Conservation (phyloP, 2,113 vertebrate genomes). For the Chlamydotis undulata region DNA sequence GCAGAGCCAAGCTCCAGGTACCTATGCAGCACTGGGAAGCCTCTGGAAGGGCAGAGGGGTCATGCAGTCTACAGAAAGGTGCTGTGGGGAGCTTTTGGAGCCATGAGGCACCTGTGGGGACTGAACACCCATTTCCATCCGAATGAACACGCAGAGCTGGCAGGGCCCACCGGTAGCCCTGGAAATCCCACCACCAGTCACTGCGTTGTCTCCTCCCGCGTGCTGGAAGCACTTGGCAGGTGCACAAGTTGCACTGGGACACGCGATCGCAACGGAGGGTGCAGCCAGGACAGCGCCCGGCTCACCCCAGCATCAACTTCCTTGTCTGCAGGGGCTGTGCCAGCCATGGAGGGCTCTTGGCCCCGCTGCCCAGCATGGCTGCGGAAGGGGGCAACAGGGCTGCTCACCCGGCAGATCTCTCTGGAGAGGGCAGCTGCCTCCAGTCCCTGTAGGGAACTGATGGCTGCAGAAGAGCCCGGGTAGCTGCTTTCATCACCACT, state of each 20-base stretch:
- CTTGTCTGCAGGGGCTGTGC: neutral
- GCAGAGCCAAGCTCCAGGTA: neutral
- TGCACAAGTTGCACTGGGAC: neutral
- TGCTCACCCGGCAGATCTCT: neutral
- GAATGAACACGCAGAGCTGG: neutral
- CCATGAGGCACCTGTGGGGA: neutral
- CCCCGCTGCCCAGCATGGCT: accelerated
- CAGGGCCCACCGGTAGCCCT: neutral
- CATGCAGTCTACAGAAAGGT: neutral
- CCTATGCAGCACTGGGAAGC: neutral
- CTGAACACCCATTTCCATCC: neutral
- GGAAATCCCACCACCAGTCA: neutral
- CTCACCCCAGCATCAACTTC: neutral
- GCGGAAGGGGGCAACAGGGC: neutral
- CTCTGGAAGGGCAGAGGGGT: neutral
- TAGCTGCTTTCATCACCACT: neutral
- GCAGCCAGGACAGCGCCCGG: neutral
- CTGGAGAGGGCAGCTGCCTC: neutral
- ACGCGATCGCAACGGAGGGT: accelerated
- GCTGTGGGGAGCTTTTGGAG: neutral
- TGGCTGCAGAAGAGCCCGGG: neutral
- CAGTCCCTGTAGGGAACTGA: neutral
- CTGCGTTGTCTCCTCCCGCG: neutral
- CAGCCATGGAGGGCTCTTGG: neutral
- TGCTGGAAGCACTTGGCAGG: neutral